Conservation (phyloP, 1,140 invertebrate species). For the Triops longicaudatus region DNA sequence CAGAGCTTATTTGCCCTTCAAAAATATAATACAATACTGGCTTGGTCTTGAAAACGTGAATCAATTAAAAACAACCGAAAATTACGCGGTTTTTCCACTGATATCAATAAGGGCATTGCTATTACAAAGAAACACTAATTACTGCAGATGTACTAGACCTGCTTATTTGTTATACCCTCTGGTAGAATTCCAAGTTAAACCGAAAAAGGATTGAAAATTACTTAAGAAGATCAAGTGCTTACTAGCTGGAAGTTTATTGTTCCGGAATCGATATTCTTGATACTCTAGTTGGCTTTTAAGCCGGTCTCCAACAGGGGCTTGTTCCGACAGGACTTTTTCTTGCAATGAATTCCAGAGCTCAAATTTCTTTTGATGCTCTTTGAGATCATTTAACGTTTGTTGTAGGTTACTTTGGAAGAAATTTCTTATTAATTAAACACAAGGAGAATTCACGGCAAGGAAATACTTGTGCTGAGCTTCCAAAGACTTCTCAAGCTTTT, state of each 20-base stretch:
- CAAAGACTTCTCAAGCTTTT: conserved; percentile 55
- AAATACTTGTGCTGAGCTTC: conserved; percentile 56
- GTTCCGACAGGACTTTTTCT: conserved; percentile 53
- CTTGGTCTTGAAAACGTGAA: not conserved
- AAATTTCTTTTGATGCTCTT: conserved; percentile 57
- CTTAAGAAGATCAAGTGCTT: too few relatives aligned
- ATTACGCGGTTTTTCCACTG: too few relatives aligned
- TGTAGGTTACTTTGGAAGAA: conserved; percentile 49
- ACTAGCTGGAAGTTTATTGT: conserved; percentile 20
- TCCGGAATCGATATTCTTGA: conserved; percentile 26
- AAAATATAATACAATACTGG: conserved; percentile 23
- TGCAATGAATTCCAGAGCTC: conserved; percentile 53
- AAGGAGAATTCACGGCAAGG: conserved; percentile 25
- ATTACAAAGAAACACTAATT: too few relatives aligned
- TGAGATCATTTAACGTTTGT: conserved; percentile 53
- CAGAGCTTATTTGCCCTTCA: too few relatives aligned
- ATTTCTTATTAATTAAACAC: conserved; percentile 24
- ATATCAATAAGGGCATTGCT: too few relatives aligned
- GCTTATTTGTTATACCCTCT: too few relatives aligned
- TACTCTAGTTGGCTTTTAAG: conserved; percentile 27
- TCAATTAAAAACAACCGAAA: not conserved
- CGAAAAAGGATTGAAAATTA: too few relatives aligned
- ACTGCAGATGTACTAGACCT: too few relatives aligned
- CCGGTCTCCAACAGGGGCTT: conserved; percentile 40
- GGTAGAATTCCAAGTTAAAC: too few relatives aligned